These are phyloP conservation scores for Trinorchestia longiramus DNA, from an alignment of 1,140 invertebrate species.

Conservation along the genomic window DNA sequence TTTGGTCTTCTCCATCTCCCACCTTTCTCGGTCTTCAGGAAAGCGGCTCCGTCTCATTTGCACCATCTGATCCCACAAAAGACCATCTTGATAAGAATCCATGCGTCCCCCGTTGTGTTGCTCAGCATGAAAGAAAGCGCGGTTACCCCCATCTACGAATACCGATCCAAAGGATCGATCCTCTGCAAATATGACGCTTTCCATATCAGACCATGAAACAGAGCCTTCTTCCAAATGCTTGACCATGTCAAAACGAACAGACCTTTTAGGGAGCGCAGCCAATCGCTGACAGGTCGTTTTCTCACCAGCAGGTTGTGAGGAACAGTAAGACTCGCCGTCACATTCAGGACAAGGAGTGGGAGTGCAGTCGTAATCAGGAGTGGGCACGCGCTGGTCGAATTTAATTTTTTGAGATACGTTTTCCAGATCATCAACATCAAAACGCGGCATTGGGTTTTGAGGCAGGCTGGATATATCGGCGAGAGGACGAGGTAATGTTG, in stretches of 20 bases:
- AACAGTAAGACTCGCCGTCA: slow-evolving; percentile 39
- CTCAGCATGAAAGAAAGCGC: neutral
- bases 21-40: slow-evolving; percentile 66
- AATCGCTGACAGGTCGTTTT: neutral
- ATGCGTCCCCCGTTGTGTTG: slow-evolving; percentile 66
- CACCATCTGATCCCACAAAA: slow-evolving; percentile 68
- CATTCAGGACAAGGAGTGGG: neutral
- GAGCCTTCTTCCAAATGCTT: slow-evolving; percentile 58
- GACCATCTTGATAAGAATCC: slow-evolving; percentile 68
- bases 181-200: slow-evolving; percentile 69
- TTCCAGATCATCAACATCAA: slow-evolving; percentile 12
- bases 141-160: slow-evolving; percentile 52
- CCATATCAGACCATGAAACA: slow-evolving; percentile 68
- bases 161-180: slow-evolving; percentile 57
- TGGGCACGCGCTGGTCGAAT: slow-evolving; percentile 25
- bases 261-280: slow-evolving; percentile 53
- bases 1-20: slow-evolving; percentile 68
- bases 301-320: slow-evolving; percentile 12
- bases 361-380: slow-evolving; percentile 36
- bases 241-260: slow-evolving; percentile 62
- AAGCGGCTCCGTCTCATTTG: slow-evolving; percentile 64
- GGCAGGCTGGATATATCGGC: neutral
- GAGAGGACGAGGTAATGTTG: slow-evolving; percentile 58
- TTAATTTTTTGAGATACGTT: neutral
- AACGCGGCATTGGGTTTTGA: neutral